phyloP scores from a whole-genome alignment of 2,888 invertebrate genomes.

The Drosophila putrida region DNA sequence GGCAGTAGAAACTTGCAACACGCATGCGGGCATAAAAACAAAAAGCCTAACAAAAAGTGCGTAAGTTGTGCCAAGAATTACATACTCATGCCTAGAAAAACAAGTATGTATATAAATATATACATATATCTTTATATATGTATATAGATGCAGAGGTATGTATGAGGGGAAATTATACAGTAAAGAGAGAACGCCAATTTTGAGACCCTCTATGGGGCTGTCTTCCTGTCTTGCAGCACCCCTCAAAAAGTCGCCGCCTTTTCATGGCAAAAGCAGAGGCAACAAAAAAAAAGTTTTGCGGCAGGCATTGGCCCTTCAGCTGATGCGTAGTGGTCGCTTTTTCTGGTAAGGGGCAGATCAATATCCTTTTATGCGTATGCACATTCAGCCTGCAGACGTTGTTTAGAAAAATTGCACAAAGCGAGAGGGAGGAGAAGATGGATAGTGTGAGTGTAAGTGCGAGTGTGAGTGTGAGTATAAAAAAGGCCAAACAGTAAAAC shows the following conservation, averaged over 20 bases:
- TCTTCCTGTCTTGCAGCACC: constrained; percentile 57
- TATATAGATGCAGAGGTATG: constrained; percentile 19
- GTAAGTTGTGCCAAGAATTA: constrained; percentile 54
- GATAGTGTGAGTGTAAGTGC: no score
- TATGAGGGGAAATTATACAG: constrained; percentile 58
- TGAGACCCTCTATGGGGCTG: constrained; percentile 52
- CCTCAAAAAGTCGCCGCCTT: constrained; percentile 45
- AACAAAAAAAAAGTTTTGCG: constrained; percentile 65
- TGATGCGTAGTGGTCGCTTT: constrained; percentile 74
- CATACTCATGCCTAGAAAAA: constrained; percentile 5
- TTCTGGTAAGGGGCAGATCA: constrained; percentile 77
- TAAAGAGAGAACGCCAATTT: constrained; percentile 64
- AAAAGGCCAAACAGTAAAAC: constrained; percentile 62
- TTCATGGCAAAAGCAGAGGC: constrained; percentile 33
- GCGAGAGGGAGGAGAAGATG: not conserved
- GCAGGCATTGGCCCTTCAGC: constrained; percentile 47
- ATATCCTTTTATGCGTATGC: constrained; percentile 78
- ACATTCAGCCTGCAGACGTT: constrained; percentile 39
- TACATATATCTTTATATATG: not conserved
- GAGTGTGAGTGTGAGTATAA: constrained; percentile 3
- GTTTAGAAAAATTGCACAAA: constrained; percentile 58
- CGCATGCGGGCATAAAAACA: constrained; percentile 63
- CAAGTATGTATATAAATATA: not conserved
- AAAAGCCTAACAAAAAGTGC: constrained; percentile 69
- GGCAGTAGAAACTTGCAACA: constrained; percentile 11